These are phyloP conservation scores for Actinia tenebrosa DNA, from an alignment of 64 coral and sea anemone species.

Conservation along the genomic window DNA sequence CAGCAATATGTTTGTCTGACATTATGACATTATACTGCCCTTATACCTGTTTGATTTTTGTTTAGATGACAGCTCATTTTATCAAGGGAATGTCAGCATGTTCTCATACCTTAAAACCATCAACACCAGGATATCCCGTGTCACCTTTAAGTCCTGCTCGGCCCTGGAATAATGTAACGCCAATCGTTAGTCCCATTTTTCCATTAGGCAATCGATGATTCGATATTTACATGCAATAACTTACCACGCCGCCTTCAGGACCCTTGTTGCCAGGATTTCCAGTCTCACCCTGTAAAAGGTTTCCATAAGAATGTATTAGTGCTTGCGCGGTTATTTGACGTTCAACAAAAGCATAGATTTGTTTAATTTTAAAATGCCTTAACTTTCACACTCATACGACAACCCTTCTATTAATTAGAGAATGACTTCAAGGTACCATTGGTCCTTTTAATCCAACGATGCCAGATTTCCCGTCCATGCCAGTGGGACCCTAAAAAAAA, in stretches of 20 bases:
- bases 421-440: neutral
- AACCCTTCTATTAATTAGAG: no score
- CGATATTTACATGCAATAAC: neutral
- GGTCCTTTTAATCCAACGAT: constrained; percentile 13
- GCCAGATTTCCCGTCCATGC: constrained; percentile 11
- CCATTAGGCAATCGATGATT: neutral
- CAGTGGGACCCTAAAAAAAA: constrained; percentile 5
- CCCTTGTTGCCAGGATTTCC: constrained; percentile 52
- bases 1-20: no score
- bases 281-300: constrained; percentile 22
- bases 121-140: constrained; percentile 16
- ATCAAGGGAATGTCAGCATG: neutral
- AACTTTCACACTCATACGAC: no score
- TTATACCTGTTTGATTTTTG: no score
- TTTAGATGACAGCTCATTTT: neutral
- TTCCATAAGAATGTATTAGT: no score
- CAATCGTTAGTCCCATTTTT: neutral
- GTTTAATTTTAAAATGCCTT: no score
- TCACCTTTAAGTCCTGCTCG: constrained; percentile 20
- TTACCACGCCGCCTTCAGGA: neutral
- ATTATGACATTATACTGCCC: no score
- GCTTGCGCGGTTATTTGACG: no score
- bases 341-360: no score
- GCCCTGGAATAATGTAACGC: neutral
- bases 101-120: constrained; percentile 29